Percentiles rank a stretch among this genome's conserved stretches.
These are phyloP conservation scores for Athene noctua DNA, from an alignment of 2,113 vertebrate species.

Conservation along the genomic window DNA sequence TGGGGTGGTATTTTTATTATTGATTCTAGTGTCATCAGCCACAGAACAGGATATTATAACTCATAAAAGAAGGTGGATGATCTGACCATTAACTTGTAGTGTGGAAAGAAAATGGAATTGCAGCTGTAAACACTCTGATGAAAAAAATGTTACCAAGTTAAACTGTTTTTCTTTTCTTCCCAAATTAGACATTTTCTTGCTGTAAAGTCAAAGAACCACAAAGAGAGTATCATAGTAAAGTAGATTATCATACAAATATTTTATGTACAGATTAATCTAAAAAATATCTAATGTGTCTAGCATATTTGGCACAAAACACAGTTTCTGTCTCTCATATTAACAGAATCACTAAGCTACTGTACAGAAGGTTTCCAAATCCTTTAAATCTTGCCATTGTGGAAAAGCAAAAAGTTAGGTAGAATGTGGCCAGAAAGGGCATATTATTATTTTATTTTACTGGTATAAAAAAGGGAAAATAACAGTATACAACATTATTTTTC, in stretches of 20 bases:
- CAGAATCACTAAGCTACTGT: neutral
- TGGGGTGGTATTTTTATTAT: neutral
- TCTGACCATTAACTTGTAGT: neutral
- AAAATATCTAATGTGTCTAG: neutral
- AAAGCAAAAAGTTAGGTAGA: neutral
- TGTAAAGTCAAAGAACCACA: neutral
- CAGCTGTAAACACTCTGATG: neutral
- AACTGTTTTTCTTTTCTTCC: neutral
- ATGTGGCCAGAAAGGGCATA: neutral
- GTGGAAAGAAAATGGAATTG: neutral
- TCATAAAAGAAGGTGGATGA: neutral
- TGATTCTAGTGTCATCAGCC: neutral
- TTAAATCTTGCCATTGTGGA: neutral
- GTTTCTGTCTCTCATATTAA: neutral
- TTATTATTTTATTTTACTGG: neutral
- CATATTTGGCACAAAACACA: neutral
- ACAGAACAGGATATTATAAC: neutral
- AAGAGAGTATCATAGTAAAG: neutral
- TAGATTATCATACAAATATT: neutral
- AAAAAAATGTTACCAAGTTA: neutral
- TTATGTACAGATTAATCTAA: neutral
- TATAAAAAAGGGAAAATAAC: neutral
- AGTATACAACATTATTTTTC: neutral
- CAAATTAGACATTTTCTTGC: neutral
- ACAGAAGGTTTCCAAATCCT: neutral